Evolutionary conservation across 2,888 invertebrate genomes (phyloP).

Genomic region (Halictus quadricinctus): DNA sequence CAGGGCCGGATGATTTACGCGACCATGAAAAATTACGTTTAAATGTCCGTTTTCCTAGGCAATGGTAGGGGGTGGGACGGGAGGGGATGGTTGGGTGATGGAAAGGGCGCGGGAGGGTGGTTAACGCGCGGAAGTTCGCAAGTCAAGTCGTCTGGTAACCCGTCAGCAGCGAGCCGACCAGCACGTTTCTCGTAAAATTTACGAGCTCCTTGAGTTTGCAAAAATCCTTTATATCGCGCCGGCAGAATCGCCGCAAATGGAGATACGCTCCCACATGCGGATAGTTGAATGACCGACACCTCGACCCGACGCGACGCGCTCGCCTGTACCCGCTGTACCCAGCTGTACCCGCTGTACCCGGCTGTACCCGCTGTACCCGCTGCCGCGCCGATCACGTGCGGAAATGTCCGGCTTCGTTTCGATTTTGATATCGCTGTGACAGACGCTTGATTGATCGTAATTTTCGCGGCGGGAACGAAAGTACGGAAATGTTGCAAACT

Average conservation of each 20-base stretch:
- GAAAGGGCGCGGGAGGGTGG: neutral
- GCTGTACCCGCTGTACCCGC: no score
- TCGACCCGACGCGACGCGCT: neutral
- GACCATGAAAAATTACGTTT: slow-evolving; percentile 14
- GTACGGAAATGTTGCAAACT: neutral
- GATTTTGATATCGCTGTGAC: neutral
- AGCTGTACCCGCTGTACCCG: no score
- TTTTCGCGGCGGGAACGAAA: neutral
- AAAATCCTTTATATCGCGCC: slow-evolving; percentile 60
- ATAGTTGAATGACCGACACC: neutral
- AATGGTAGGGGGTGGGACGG: neutral
- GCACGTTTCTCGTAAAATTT: slow-evolving; percentile 53
- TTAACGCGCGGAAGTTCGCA: slow-evolving; percentile 13
- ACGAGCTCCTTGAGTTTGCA: slow-evolving; percentile 62
- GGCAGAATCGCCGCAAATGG: slow-evolving; percentile 3
- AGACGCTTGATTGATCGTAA: neutral
- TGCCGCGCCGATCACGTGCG: neutral
- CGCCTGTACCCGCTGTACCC: no score
- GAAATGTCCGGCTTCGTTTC: neutral
- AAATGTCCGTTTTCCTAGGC: slow-evolving; percentile 4
- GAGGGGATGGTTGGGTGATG: no score
- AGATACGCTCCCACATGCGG: slow-evolving; percentile 10
- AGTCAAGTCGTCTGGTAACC: slow-evolving; percentile 29
- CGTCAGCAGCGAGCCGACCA: slow-evolving; percentile 31
- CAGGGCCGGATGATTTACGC: neutral